Base-by-base conservation (phyloP, 2,113 vertebrate species). In the Nycticebus coucang region DNA sequence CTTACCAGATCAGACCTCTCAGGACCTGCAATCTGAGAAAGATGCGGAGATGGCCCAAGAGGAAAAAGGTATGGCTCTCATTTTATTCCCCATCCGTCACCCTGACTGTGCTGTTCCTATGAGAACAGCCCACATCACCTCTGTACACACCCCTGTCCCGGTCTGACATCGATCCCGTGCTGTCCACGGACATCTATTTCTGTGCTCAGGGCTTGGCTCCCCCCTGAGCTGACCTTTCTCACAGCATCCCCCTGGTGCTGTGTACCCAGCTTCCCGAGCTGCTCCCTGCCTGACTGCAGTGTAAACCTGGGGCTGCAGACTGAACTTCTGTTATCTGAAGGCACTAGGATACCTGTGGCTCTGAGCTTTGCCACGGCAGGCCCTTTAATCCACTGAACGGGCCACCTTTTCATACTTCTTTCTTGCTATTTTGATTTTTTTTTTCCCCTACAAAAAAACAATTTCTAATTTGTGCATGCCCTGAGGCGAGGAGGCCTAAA, bases 11-110 rank as follows among this genome's bases (percentile, higher is more conserved):
- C 37, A 94, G 53, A 92, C 90, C 26, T 69, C 91, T 37, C 64
- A 14, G 85, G 64, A 59, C 33, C 7, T 26, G 41, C 14, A 91
- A 68, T 66, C 86, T n/a, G 97, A 98, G 10, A 72, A 97, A 35
- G 96, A 97, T 5, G 17, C 84, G 89, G 87, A 97, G 84, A 64
- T 8, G n/a, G 84, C 82, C 33, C 88, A 41, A 84, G 97, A 97
- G 74, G 97, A 96, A 92, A 82, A 71, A 0, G 98, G 99, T 99
- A 97, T 83, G 96, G 59, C 82, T 95, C 93, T 12, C 78, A 0
- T 89, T 95, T 55, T 68, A 30, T 4, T 10, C 24, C 74, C 64
- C 24, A 17, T 2, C 35, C n/a, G 9, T 10, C 81, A 87, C 53
- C 80, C 85, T 72, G 94, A 17, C 15, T 1, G 17, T 75, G 55